Evolutionary conservation across 1,140 invertebrate genomes (phyloP), one percentile per base, ranked within the genome.

Genomic region (Camponotus floridanus): DNA sequence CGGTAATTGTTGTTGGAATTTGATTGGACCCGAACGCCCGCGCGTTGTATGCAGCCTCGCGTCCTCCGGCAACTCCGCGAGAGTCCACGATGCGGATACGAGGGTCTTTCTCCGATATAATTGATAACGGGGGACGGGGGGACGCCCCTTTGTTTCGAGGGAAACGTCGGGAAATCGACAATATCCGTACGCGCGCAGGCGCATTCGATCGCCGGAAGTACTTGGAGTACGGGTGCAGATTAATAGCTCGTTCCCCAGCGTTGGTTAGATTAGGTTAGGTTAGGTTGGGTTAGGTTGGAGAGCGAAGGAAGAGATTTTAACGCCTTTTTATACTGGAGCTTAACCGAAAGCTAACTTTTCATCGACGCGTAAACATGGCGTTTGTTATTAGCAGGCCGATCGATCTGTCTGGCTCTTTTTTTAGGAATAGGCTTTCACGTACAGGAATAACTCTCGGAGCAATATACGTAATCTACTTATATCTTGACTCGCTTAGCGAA

Each of bases 1-100:
- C n/a, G 90, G 91, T 94, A 94, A 94, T 94, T 94, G 92, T 92
- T 91, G 87, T 92, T 91, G 87, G 88, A 88, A 93, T 79, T 79
- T 67, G 62, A 67, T 67, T 79, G 76, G n/a, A 78, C 11, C 9
- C 26, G 61, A 15, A 42, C 21, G 39, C 33, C n/a, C 26, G 31
- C 31, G 42, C 33, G 8, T 21, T 65, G 18, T 33, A 64, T 59
- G 39, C 59, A 76, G 64, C 21, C 15, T 11, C 8, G 26, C 57
- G 88, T 84, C 84, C 88, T 76, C 65, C 45, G 86, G 59, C 76
- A 59, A 74, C 42, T 76, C 80, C 65, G 74, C 51, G 64, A 18
- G 57, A 51, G 48, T 18, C 13, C 67, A 31, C 62, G 68, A 59
- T 83, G 76, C 57, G 73, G 86, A 88, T 89, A 87, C 61, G 85